phyloP scores from a whole-genome alignment of 2,797 vertebrate species.

The Zonotrichia albicollis region DNA sequence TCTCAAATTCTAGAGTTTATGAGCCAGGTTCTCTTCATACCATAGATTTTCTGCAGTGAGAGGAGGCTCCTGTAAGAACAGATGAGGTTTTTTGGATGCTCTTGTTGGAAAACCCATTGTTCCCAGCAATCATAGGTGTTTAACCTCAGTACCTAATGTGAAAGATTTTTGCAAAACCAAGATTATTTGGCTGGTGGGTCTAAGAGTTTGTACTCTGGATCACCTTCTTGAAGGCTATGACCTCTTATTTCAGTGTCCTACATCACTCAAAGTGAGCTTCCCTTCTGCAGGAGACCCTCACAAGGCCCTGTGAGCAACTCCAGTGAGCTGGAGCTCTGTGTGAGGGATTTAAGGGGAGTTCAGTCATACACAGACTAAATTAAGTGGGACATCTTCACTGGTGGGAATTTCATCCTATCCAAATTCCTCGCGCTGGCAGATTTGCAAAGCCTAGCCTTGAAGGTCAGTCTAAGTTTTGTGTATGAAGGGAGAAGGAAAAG shows the following conservation, averaged over 20 bases:
- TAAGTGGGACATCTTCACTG: background rate
- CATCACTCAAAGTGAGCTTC: background rate
- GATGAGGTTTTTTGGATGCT: background rate
- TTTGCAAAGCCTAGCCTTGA: conserved; percentile 10
- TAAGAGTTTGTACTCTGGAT: background rate
- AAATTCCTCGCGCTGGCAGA: background rate
- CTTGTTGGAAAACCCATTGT: background rate
- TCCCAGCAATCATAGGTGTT: accelerated
- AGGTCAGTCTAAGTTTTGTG: background rate
- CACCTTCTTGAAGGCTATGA: background rate
- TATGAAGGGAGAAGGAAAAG: background rate
- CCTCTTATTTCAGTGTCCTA: background rate
- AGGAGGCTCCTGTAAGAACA: background rate
- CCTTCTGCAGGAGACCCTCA: background rate
- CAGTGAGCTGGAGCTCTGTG: background rate
- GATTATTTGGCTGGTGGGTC: background rate
- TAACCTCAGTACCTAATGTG: background rate
- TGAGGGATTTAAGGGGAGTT: background rate
- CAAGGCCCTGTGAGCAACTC: background rate
- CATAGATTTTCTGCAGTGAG: background rate
- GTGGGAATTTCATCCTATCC: background rate
- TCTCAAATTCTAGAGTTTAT: background rate
- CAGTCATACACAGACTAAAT: background rate
- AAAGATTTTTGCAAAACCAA: background rate
- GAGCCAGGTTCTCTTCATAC: background rate